A percentile compares a stretch with the other conserved stretches of the same genome.
phyloP scores from a whole-genome alignment of 2,888 invertebrate species.

The Artemia sp. region DNA sequence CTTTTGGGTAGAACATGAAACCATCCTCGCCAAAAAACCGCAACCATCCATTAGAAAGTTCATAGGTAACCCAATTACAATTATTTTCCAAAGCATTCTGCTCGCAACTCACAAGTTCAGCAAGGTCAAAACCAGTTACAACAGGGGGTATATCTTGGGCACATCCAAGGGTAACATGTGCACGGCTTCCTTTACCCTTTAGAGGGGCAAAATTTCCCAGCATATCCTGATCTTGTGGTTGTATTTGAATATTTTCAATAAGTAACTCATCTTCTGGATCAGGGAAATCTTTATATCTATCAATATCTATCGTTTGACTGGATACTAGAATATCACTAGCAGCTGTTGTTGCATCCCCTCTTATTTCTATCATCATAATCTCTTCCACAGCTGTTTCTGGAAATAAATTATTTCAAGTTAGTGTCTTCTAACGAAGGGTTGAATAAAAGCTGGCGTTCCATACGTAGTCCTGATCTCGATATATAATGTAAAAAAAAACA shows the following conservation, averaged over 20 bases:
- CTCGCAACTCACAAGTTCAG: conserved; percentile 27
- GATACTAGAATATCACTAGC: no score
- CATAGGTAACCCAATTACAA: conserved; percentile 23
- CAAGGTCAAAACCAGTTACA: conserved; percentile 28
- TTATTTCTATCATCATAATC: no score
- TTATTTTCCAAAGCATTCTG: conserved; percentile 17
- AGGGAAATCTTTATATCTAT: background rate
- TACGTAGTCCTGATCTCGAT: no score
- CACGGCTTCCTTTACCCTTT: conserved; percentile 26
- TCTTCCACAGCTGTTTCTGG: no score
- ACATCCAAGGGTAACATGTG: conserved; percentile 29
- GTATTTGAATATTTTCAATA: background rate
- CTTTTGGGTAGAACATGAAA: conserved; percentile 28
- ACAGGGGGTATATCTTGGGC: conserved; percentile 27
- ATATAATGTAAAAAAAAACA: no score
- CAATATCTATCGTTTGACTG: no score
- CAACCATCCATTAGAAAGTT: conserved; percentile 26
- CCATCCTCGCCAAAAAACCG: conserved; percentile 28
- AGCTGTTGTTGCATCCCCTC: no score
- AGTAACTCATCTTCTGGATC: background rate
- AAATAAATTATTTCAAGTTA: no score
- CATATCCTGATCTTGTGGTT: background rate
- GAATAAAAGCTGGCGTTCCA: no score
- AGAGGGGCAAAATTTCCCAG: conserved; percentile 24
- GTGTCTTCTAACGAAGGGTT: no score